Evolutionary conservation across 2,797 vertebrate genomes (phyloP).

Genomic region (Argya squamiceps): DNA sequence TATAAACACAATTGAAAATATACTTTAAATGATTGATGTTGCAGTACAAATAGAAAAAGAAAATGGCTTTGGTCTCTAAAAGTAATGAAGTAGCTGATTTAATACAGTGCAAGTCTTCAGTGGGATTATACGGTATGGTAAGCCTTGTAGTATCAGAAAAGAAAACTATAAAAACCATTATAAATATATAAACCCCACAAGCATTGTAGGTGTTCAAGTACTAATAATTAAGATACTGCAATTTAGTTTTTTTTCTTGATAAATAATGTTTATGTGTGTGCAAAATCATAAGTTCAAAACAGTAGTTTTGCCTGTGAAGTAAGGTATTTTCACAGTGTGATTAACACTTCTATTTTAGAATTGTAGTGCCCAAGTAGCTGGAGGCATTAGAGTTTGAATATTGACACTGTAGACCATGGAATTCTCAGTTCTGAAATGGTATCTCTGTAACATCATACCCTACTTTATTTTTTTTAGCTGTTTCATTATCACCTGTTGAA

Average conservation of each 20-base stretch:
- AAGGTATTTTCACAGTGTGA: neutral
- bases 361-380: neutral
- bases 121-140: neutral
- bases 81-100: neutral
- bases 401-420: neutral
- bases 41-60: constrained; percentile 24
- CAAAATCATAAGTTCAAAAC: neutral
- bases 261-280: neutral
- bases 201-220: neutral
- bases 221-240: neutral
- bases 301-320: neutral
- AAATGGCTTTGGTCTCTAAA: neutral
- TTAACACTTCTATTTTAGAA: neutral
- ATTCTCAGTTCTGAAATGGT: neutral
- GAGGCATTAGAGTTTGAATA: neutral
- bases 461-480: neutral
- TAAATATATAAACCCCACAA: neutral
- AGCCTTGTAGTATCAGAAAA: neutral
- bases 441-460: neutral
- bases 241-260: neutral
- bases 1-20: constrained; percentile 17
- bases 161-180: neutral
- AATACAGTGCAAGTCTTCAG: neutral
- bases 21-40: neutral
- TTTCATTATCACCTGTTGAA: neutral